Conservation (phyloP, 2,113 vertebrate species). For the Isurus oxyrinchus region DNA sequence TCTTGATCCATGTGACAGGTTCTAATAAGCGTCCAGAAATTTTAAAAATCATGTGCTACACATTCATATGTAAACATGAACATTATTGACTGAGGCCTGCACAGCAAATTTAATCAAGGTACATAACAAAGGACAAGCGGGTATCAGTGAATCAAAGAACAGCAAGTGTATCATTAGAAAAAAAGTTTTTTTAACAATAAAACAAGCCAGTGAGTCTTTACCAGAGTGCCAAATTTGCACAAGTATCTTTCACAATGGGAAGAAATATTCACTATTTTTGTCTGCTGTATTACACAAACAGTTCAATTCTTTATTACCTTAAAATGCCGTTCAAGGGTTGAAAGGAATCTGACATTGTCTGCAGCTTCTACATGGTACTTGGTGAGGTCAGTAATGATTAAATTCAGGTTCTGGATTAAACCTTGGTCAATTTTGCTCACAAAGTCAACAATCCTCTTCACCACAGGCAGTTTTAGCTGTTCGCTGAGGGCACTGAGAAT, state of each 20-base stretch:
- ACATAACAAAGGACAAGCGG: neutral
- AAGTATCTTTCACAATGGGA: neutral
- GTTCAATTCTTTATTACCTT: slow-evolving; percentile 58
- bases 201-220: neutral
- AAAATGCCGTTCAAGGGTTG: slow-evolving; percentile 72
- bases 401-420: slow-evolving; percentile 58
- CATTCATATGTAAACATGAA: neutral
- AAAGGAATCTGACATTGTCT: slow-evolving; percentile 73
- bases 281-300: neutral
- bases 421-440: slow-evolving; percentile 57
- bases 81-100: neutral
- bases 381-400: slow-evolving; percentile 59
- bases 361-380: slow-evolving; percentile 68
- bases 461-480: slow-evolving; percentile 65
- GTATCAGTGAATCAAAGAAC: neutral
- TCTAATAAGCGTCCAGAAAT: slow-evolving; percentile 45
- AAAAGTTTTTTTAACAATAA: neutral
- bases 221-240: neutral
- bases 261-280: neutral
- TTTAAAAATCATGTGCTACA: neutral
- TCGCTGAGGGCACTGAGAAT: slow-evolving; percentile 65
- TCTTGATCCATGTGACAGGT: slow-evolving; percentile 56
- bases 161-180: neutral
- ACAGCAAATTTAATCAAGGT: neutral
- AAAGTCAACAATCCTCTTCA: slow-evolving; percentile 69